These are phyloP conservation scores for Drosophila kambysellisi DNA, from an alignment of 2,888 invertebrate species.

Conservation along the genomic window DNA sequence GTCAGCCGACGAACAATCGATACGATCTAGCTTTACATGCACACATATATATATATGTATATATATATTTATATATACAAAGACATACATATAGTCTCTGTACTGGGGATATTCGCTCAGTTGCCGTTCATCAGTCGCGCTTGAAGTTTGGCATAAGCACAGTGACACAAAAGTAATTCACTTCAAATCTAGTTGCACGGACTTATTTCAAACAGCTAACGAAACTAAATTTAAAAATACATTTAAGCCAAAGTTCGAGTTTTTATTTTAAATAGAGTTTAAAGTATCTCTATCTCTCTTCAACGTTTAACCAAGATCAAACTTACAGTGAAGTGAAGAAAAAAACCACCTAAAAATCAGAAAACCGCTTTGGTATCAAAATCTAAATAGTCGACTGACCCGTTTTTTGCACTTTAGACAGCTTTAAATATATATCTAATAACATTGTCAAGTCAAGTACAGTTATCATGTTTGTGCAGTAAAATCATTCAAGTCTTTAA, in stretches of 20 bases:
- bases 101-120: slow-evolving; percentile 43
- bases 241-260: neutral
- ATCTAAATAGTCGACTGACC: neutral
- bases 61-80: neutral
- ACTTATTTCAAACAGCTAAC: neutral
- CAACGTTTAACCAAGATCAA: neutral
- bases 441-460: neutral
- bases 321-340: neutral
- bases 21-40: slow-evolving; percentile 3
- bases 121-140: slow-evolving; percentile 40
- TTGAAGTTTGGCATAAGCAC: neutral
- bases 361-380: neutral
- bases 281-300: neutral
- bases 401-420: neutral
- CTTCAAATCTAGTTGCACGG: neutral
- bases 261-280: neutral
- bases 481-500: neutral
- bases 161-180: slow-evolving; percentile 4
- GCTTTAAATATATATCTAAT: neutral
- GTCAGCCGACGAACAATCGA: slow-evolving; percentile 42
- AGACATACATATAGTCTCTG: slow-evolving; percentile 29
- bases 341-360: neutral
- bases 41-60: neutral
- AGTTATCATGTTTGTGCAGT: neutral
- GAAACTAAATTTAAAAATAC: neutral